These are phyloP conservation scores for Tokudaia muenninki DNA, from an alignment of 2,797 vertebrate genomes.

Conservation along the genomic window DNA sequence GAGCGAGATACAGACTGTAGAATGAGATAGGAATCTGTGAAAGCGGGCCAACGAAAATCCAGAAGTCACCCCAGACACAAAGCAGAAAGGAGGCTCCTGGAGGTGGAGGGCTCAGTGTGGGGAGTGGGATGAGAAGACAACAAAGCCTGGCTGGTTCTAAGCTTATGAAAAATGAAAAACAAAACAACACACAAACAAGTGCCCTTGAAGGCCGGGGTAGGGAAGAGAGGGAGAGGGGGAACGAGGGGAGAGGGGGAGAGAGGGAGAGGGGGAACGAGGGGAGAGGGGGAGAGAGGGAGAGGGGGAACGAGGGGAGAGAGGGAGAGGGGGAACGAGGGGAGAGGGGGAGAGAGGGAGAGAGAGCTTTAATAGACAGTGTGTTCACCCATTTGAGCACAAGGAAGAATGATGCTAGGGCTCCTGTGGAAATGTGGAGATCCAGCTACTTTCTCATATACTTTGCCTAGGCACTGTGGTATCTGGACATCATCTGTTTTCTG, in stretches of 20 bases:
- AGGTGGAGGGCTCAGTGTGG: neutral
- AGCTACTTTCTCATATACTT: slow-evolving; percentile 23
- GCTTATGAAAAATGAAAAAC: neutral
- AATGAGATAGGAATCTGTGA: neutral
- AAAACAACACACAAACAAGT: neutral
- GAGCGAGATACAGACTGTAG: neutral
- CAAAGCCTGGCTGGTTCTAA: neutral
- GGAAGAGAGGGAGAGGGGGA: no score
- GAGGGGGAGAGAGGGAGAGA: neutral
- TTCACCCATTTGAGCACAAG: neutral
- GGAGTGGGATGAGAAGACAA: neutral
- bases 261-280: no score
- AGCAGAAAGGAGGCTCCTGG: neutral
- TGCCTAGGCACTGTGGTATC: neutral
- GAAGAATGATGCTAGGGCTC: slow-evolving; percentile 24
- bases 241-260: neutral
- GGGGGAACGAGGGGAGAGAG: no score
- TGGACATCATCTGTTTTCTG: neutral
- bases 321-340: no score
- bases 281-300: no score
- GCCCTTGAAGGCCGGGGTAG: neutral
- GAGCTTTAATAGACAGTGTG: neutral
- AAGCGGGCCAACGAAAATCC: neutral
- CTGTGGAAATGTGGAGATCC: neutral
- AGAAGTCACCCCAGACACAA: neutral